phyloP scores from a whole-genome alignment of 1,140 invertebrate genomes.

The Halictus rubicundus region DNA sequence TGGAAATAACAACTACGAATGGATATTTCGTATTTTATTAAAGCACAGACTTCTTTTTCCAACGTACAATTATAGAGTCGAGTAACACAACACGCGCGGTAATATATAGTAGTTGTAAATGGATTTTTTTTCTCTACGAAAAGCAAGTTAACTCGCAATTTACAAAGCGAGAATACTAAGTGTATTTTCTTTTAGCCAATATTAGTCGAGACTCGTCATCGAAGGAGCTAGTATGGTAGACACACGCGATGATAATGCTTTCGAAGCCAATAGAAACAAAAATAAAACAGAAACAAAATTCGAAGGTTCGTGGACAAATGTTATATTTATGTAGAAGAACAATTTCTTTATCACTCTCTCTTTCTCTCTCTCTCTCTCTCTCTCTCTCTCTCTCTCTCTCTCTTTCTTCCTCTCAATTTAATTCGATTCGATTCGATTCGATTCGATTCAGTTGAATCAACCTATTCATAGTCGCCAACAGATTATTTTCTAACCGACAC shows the following conservation, averaged over 20 bases:
- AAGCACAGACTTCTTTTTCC: conserved; percentile 65
- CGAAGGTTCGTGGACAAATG: not conserved
- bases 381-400: no score
- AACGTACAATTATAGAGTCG: conserved; percentile 48
- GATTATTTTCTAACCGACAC: conserved; percentile 67
- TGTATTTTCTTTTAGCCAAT: conserved; percentile 13
- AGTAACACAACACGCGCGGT: conserved; percentile 18
- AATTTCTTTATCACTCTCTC: conserved; percentile 28
- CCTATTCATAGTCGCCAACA: conserved; percentile 32
- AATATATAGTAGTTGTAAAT: conserved; percentile 6
- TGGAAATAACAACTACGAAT: conserved; percentile 11
- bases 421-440: no score
- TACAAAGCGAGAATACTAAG: conserved; percentile 22
- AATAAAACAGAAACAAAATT: conserved; percentile 48
- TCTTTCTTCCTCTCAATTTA: no score
- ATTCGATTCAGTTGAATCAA: conserved; percentile 39
- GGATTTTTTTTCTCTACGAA: not conserved
- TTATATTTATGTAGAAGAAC: conserved; percentile 45
- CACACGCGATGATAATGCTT: conserved; percentile 8
- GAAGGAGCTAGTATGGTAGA: not conserved
- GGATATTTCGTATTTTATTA: conserved; percentile 60
- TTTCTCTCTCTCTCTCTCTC: no score
- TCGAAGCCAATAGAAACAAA: conserved; percentile 42
- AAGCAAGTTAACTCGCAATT: conserved; percentile 14
- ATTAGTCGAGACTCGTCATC: not conserved